Evolutionary conservation across 2,797 vertebrate species (phyloP), one percentile per base, ranked within the genome.

Genomic region (Austrolebias charrua): DNA sequence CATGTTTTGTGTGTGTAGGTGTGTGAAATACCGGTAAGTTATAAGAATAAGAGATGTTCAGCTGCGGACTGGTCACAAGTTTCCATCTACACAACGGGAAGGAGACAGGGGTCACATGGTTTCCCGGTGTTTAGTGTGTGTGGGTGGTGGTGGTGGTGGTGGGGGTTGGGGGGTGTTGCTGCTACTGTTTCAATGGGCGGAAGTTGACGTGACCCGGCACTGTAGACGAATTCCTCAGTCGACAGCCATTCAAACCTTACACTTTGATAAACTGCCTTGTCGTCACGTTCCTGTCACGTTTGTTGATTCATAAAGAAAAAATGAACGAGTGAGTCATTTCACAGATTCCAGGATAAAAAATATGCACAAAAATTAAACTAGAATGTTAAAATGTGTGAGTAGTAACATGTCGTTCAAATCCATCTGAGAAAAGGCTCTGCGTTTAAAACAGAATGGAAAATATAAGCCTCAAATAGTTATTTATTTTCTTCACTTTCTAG

Each of bases 141-240:
- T 69, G 46, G 61, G 57, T 66, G 44, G 19, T 1, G 29, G 44
- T 64, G 45, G 60, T 47, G 60, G 44, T 69, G 44, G 55, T 63
- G 49, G 16, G 1, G 38, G 48, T 69, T 44, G 60, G 29, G 66
- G 71, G 54, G 48, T 65, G 63, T 76, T 73, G 66, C 68, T 71
- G 92, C 91, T 92, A 90, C 92, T 86, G 91, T 92, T 91, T 93
- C 82, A 92, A 92, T 92, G 42, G 89, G 53, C 90, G 92, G 92
- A 93, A 92, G 87, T 79, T 43, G n/a, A 54, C 19, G 57, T 72
- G 80, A 81, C 64, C 81, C 73, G 16, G 28, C 40, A 68, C 69
- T 71, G 71, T n/a, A 60, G 60, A 70, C 53, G 65, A 82, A 87
- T 85, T 82, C 68, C 64, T 76, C 35, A 1, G 48, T 54, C 42